Evolutionary conservation across 92 coral and sea anemone species (phyloP), one percentile per base, ranked within the genome.

Genomic region (Siderastrea radians): DNA sequence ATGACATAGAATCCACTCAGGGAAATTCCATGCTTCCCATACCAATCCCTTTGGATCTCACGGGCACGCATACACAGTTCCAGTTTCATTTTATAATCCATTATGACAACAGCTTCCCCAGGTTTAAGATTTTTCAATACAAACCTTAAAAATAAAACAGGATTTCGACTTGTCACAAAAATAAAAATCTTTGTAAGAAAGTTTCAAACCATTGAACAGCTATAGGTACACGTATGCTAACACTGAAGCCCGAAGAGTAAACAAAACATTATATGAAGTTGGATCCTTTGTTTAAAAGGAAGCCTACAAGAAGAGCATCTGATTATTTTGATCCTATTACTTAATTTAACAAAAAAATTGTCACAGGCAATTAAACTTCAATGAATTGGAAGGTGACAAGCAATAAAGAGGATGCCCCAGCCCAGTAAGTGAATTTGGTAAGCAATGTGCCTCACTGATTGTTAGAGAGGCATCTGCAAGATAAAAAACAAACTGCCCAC

Each of bases 1-100:
- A 85, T 54, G 0, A 85, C 83, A 72, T 44, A 79, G 61, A 90
- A 90, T 0, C 93, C 90, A 85, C 73, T 83, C 2, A 90, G 79
- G 3, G 93, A 90, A 17, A 90, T 81, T 19, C 90, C 93, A 19
- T 87, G 77, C 57, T 90, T 90, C 1, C 93, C 93, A 80, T 90
- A 90, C 93, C 93, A 90, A 14, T 90, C 93, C 2, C 87, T 19
- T 50, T 90, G 90, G 54, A 90, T 81, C 52, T 90, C 93, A 10
- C 90, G 1, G 7, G 87, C 7, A 45, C 76, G 84, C 86, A 79
- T 57, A 0, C 93, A 82, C 6, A 90, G 62, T 68, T 90, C 84
- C 15, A 90, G 84, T 52, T 90, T 90, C 93, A 90, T 90, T 64
- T 90, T 90, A 53, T 86, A 85, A 16, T 90, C 85, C 0, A 89